These are phyloP conservation scores for Cranoglanis bouderius DNA, from an alignment of 2,113 vertebrate genomes.

Conservation along the genomic window DNA sequence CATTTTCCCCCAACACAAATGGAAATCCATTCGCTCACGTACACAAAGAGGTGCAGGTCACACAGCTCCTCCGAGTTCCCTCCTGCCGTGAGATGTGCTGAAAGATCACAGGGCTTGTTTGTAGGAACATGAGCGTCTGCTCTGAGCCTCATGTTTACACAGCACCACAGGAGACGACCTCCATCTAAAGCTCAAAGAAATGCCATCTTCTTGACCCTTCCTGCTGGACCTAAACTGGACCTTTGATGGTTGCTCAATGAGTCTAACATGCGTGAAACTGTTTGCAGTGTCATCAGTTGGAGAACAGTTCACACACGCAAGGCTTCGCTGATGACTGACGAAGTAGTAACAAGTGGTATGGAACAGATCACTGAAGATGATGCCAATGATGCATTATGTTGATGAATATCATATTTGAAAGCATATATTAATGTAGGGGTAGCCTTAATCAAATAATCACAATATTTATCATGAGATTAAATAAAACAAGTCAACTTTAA, in stretches of 20 bases:
- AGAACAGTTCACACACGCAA: background rate
- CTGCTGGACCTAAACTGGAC: background rate
- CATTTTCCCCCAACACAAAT: background rate
- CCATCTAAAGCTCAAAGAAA: slow-evolving; percentile 30
- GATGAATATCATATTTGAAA: background rate
- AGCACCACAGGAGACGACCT: slow-evolving; percentile 21
- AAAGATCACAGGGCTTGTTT: slow-evolving; percentile 50
- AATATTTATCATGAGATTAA: background rate
- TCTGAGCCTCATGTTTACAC: slow-evolving; percentile 41
- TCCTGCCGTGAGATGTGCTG: slow-evolving; percentile 25
- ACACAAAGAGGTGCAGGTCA: slow-evolving; percentile 35
- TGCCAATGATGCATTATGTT: background rate
- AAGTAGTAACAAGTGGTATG: background rate
- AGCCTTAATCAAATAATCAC: background rate
- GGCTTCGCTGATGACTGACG: background rate
- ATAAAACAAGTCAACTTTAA: background rate
- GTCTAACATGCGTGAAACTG: background rate
- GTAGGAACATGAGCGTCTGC: slow-evolving; percentile 18
- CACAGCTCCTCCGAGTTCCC: slow-evolving; percentile 27
- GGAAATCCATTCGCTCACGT: background rate
- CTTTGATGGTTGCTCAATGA: slow-evolving; percentile 33
- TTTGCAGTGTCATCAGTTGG: background rate
- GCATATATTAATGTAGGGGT: background rate
- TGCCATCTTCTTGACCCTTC: slow-evolving; percentile 17
- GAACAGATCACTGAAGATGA: background rate